Percentiles rank a stretch among this genome's conserved stretches.
Evolutionary conservation across 1,140 invertebrate genomes (phyloP).

Genomic region (Parasteatoda tepidariorum): DNA sequence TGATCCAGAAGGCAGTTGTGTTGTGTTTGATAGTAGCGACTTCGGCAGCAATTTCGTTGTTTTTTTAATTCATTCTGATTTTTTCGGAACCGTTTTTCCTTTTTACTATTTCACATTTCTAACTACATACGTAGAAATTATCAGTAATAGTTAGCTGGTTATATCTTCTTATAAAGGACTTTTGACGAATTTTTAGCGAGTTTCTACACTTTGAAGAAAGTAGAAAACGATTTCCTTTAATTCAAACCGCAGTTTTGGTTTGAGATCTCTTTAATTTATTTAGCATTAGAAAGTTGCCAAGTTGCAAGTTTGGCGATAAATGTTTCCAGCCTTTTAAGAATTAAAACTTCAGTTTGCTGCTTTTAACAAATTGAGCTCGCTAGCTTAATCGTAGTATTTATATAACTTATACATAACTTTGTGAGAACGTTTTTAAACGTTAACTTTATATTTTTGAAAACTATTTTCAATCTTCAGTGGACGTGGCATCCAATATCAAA

Average conservation of each 20-base stretch:
- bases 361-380: slow-evolving; percentile 45
- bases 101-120: slow-evolving; percentile 35
- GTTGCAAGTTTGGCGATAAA: slow-evolving; percentile 20
- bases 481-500: slow-evolving; percentile 43
- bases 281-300: slow-evolving; percentile 1
- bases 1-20: slow-evolving; percentile 55
- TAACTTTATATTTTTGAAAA: slow-evolving; percentile 52
- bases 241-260: slow-evolving; percentile 36
- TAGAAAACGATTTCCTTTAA: slow-evolving; percentile 31
- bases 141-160: slow-evolving; percentile 42
- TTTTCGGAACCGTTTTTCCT: slow-evolving; percentile 47
- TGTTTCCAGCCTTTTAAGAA: slow-evolving; percentile 16
- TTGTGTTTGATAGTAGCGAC: slow-evolving; percentile 62
- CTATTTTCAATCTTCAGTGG: slow-evolving; percentile 24
- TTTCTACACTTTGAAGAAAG: slow-evolving; percentile 11
- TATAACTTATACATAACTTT: slow-evolving; percentile 58
- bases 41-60: slow-evolving; percentile 61
- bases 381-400: slow-evolving; percentile 55
- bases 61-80: slow-evolving; percentile 62
- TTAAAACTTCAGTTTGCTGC: neutral
- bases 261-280: slow-evolving; percentile 27
- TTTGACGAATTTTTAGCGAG: slow-evolving; percentile 6
- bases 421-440: slow-evolving; percentile 52
- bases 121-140: slow-evolving; percentile 36
- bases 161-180: slow-evolving; percentile 9